Evolutionary conservation across 64 coral and sea anemone species (phyloP).

Genomic region (Orbicella faveolata): DNA sequence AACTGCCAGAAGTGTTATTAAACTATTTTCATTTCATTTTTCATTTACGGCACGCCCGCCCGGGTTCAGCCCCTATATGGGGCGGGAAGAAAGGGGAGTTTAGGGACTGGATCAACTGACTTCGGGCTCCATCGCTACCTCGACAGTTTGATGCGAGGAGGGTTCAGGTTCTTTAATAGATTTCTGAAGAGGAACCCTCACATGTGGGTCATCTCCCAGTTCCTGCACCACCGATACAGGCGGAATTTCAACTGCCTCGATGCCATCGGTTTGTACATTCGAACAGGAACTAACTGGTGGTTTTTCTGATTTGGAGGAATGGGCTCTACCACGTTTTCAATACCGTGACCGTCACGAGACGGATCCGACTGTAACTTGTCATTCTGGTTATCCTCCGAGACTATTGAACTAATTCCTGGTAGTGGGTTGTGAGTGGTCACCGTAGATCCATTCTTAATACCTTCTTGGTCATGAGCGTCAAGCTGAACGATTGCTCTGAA

Average conservation of each 20-base stretch:
- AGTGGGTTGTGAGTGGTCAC: background rate
- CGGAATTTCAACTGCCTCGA: slow-evolving; percentile 14
- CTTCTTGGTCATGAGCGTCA: background rate
- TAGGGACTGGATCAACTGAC: too few species aligned
- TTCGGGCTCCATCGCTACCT: slow-evolving; percentile 12
- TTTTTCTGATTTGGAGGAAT: slow-evolving; percentile 11
- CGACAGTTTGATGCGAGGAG: background rate
- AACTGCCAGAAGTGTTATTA: too few species aligned
- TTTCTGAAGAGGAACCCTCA: slow-evolving; percentile 7
- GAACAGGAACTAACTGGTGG: slow-evolving; percentile 8
- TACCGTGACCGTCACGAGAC: background rate
- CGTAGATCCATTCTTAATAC: slow-evolving; percentile 18
- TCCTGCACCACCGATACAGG: background rate
- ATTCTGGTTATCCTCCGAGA: background rate
- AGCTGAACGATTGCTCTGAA: background rate
- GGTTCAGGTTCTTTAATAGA: slow-evolving; percentile 19
- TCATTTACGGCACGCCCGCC: too few species aligned
- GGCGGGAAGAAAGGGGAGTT: too few species aligned
- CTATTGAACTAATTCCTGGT: background rate
- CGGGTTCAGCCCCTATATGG: too few species aligned
- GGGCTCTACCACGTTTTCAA: background rate
- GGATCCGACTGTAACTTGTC: background rate
- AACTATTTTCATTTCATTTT: too few species aligned
- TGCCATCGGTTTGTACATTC: slow-evolving; percentile 7
- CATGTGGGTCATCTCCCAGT: slow-evolving; percentile 6